Evolutionary conservation across 2,888 invertebrate genomes (phyloP).

Genomic region (Drosophila parthenogenetica): DNA sequence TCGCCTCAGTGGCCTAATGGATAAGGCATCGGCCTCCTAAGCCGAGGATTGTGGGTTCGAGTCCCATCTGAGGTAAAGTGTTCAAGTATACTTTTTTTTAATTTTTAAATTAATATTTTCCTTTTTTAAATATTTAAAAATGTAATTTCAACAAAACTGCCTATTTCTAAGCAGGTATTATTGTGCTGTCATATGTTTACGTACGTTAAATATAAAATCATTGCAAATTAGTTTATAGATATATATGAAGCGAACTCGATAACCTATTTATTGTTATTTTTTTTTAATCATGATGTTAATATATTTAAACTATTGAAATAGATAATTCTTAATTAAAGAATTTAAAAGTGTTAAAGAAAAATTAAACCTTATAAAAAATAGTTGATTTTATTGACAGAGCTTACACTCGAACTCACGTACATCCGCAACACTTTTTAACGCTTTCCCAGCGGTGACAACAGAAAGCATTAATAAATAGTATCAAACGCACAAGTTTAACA

Average conservation of each 20-base stretch:
- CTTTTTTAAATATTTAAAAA: not conserved
- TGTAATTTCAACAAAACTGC: not conserved
- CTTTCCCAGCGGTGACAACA: not conserved
- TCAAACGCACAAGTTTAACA: not conserved
- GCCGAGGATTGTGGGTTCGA: slow-evolving; percentile 73
- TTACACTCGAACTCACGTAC: not conserved
- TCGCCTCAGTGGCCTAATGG: slow-evolving; percentile 71
- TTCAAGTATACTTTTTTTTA: not conserved
- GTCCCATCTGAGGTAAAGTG: slow-evolving; percentile 67
- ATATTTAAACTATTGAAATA: not conserved
- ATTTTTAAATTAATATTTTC: not conserved
- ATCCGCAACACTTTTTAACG: not conserved
- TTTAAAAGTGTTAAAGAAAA: no score
- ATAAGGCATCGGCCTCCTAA: slow-evolving; percentile 74
- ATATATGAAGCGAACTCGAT: no score
- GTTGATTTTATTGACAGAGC: not conserved
- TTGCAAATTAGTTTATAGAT: not conserved
- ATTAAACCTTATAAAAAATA: not conserved
- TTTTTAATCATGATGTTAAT: not conserved
- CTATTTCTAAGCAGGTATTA: not conserved
- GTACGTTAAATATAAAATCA: no score
- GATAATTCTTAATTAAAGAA: no score
- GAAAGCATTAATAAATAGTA: not conserved
- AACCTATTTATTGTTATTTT: not conserved
- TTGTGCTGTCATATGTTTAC: no score